Evolutionary conservation across 2,888 invertebrate genomes (phyloP), one percentile per base, ranked within the genome.

Genomic region (Rotaria sp.): DNA sequence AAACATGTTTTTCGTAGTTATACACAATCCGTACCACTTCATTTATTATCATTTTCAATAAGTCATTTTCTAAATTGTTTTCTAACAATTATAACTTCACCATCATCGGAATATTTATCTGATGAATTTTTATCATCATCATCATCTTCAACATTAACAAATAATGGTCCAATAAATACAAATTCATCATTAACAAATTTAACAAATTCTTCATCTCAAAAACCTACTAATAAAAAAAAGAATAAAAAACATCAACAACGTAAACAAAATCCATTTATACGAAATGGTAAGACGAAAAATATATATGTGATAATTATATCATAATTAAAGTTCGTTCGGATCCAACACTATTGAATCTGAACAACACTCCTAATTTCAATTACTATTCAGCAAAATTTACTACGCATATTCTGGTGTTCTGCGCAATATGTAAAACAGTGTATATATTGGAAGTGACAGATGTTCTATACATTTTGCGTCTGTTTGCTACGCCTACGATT

Each of bases 61-160:
- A 95, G 96, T 87, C 99, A 98, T 91, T 98, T 98, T 92, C 93
- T 99, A 87, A 99, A 97, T 92, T 98, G 98, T 90, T 94, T 96
- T 90, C 92, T 99, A 86, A 96, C 96, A 87, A 94, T 94, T 50
- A 84, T 84, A 10, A 84, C 74, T n/a, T 30, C 67, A 26, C 84
- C 50, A 21, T 52, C 52, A 45, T n/a, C 38, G 74, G 52, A 35
- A 74, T 30, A 57, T 85, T 35, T 74, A 75, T 84, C 38, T 1
- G 85, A 55, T 48, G 94, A 94, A 92, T 94, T 50, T 0, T 50
- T 94, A 90, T 24, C 26, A 24, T 30, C 30, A 8, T 48, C 75
- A 10, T 26, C 85, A 87, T 84, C 88, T 92, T 92, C 91, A 93
- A 80, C 93, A 93, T 89, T 93, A 92, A 88, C 93, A 93, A 90